A percentile compares a stretch with the other conserved stretches of the same genome.
These are phyloP conservation scores for Odontophorus gujanensis DNA, from an alignment of 2,113 vertebrate species.

Conservation along the genomic window DNA sequence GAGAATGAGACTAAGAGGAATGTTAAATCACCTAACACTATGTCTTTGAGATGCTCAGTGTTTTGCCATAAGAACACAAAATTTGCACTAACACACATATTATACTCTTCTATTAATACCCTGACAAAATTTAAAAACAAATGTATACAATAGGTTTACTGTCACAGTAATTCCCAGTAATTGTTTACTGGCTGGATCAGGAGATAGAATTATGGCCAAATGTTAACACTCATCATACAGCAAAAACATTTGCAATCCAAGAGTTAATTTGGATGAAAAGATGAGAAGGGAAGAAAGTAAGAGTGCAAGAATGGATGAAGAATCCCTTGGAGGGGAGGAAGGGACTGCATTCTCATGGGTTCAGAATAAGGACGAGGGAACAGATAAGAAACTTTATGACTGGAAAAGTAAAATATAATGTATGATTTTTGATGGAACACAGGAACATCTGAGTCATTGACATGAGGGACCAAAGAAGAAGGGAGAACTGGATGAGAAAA, in stretches of 20 bases:
- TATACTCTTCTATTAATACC: neutral
- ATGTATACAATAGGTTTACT: neutral
- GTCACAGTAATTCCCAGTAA: neutral
- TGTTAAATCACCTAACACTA: neutral
- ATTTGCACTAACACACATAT: neutral
- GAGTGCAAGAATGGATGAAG: neutral
- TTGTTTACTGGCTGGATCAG: neutral
- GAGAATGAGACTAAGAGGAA: neutral
- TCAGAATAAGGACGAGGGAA: neutral
- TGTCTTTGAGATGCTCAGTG: neutral
- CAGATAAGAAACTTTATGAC: neutral
- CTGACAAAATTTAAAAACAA: neutral
- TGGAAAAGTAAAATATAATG: neutral
- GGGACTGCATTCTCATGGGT: neutral
- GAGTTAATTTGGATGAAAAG: neutral
- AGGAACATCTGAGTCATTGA: neutral
- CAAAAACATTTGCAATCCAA: neutral
- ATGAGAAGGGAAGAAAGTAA: neutral
- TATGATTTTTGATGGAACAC: neutral
- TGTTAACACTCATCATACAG: neutral
- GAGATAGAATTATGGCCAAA: neutral
- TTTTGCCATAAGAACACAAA: neutral
- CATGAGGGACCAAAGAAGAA: neutral
- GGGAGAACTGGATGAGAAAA: neutral
- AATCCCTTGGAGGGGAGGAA: neutral